Evolutionary conservation across 2,113 vertebrate species (phyloP), one percentile per base, ranked within the genome.

Genomic region (Oreocharis arfaki): DNA sequence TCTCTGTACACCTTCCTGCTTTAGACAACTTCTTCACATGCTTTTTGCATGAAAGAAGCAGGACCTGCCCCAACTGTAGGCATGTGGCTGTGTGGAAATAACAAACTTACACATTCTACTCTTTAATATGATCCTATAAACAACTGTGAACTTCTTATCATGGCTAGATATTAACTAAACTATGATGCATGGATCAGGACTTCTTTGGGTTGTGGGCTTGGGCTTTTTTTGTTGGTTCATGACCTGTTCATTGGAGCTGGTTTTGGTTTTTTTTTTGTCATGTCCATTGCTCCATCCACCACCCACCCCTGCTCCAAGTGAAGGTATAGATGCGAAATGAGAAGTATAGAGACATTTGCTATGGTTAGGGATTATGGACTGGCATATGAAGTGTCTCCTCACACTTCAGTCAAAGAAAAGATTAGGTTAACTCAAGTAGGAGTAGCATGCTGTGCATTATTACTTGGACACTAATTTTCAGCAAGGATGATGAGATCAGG

Each of bases 171-270:
- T 44, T 87, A 53, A 27, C 28, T 67, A 32, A 84, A 44, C 21
- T 57, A 5, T 27, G 32, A 41, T 19, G 19, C 22, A 37, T 41
- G 28, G 33, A 73, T 84, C 17, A 7, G 16, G 13, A 32, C 26
- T 89, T 84, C 9, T 39, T n/a, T 60, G 47, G 8, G 33, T 35
- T 32, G 11, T 37, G 10, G 13, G 15, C 47, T 2, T 64, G 41
- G 5, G 5, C 2, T 64, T 64, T 33, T 64, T 64, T 19, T 27
- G 14, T 46, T 46, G 17, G 18, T 74, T 47, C 19, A 11, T 20
- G 18, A 32, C 19, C 35, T 50, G 5, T 63, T 61, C 0, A 0
- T 59, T 57, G 12, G 37, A 47, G 1, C 8, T 76, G 12, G 3
- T 55, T 79, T 74, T 19, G 1, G 2, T 9, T 47, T 76, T 61